Conservation (phyloP, 2,888 invertebrate species). For the Cataglyphis livida region DNA sequence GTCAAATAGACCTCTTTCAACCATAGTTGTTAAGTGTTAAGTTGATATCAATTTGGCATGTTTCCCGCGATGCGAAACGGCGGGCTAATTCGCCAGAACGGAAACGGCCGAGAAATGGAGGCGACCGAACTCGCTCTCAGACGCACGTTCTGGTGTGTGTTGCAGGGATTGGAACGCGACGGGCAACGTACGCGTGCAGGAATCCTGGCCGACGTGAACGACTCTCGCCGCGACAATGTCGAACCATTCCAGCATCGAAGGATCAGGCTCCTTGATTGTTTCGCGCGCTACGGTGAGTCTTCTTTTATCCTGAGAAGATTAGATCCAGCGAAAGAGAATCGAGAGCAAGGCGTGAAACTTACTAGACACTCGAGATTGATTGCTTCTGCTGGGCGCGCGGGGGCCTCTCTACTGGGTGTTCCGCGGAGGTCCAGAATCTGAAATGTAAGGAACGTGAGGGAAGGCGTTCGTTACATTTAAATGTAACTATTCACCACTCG, state of each 20-base stretch:
- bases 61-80: conserved; percentile 50
- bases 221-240: conserved; percentile 80
- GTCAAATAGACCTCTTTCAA: conserved; percentile 30
- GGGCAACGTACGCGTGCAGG: conserved; percentile 85
- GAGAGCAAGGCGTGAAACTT: conserved; percentile 51
- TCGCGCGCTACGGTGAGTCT: conserved; percentile 84
- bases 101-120: conserved; percentile 64
- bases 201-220: conserved; percentile 85
- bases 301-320: conserved; percentile 56
- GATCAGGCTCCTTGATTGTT: conserved; percentile 83
- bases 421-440: neutral
- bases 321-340: conserved; percentile 50
- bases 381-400: conserved; percentile 21
- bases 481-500: neutral
- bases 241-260: conserved; percentile 81
- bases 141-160: conserved; percentile 75
- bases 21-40: conserved; percentile 28
- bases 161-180: conserved; percentile 85
- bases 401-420: conserved; percentile 20
- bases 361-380: conserved; percentile 53
- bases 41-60: conserved; percentile 51
- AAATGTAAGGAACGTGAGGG: too few species aligned
- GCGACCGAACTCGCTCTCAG: conserved; percentile 72
- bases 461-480: neutral
- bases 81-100: conserved; percentile 47